Evolutionary conservation across 2,888 invertebrate species (phyloP).

Genomic region (Dioctria rufipes): DNA sequence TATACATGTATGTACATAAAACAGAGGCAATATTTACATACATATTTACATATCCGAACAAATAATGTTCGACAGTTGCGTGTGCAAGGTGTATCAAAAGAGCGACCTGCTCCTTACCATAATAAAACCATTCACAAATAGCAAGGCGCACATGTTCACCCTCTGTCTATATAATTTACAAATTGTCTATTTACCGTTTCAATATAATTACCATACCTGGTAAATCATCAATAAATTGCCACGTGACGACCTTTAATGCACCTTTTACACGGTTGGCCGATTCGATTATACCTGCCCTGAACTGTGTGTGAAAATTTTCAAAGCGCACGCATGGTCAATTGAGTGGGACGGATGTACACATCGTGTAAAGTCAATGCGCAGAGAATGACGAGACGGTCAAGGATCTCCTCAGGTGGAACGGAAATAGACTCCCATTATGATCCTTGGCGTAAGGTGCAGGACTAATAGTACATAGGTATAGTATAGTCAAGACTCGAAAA

Average conservation of each 20-base stretch:
- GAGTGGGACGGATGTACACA: constrained; percentile 35
- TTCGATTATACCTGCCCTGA: constrained; percentile 16
- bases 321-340: constrained; percentile 54
- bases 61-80: constrained; percentile 34
- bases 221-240: constrained; percentile 61
- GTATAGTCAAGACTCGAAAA: background rate
- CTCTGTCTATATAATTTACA: constrained; percentile 59
- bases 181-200: constrained; percentile 59
- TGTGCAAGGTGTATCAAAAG: constrained; percentile 51
- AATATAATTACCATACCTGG: constrained; percentile 57
- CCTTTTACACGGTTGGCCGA: constrained; percentile 64
- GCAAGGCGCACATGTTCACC: constrained; percentile 54
- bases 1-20: background rate
- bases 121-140: constrained; percentile 66
- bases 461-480: background rate
- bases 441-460: constrained; percentile 19
- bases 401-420: constrained; percentile 46
- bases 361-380: background rate
- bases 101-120: constrained; percentile 48
- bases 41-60: background rate
- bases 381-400: constrained; percentile 6
- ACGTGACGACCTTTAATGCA: constrained; percentile 64
- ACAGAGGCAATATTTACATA: constrained; percentile 19
- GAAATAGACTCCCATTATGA: background rate
- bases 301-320: constrained; percentile 54